Conservation (phyloP, 2,888 invertebrate genomes). For the Seladonia tumulorum region DNA sequence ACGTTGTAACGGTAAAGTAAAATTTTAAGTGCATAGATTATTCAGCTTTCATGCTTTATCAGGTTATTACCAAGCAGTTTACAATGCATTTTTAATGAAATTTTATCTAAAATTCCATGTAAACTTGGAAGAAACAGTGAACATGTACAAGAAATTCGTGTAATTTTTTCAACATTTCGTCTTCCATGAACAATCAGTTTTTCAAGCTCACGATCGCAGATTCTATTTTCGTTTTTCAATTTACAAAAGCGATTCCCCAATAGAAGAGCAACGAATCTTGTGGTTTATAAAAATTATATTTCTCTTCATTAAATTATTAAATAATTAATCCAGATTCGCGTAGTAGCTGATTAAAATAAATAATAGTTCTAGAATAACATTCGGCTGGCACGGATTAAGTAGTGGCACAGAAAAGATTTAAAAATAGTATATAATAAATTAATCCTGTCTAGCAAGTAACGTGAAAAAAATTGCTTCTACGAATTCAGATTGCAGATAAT, state of each 20-base stretch:
- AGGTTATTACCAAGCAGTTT: not conserved
- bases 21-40: constrained; percentile 2
- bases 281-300: not conserved
- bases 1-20: not conserved
- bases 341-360: too few relatives aligned
- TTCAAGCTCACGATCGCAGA: not conserved
- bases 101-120: not conserved
- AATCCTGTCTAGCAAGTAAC: not conserved
- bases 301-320: not conserved
- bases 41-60: too few relatives aligned
- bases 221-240: not conserved
- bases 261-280: not conserved
- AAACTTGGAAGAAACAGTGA: not conserved
- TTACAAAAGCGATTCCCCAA: not conserved
- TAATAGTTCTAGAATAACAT: too few relatives aligned
- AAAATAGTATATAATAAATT: not conserved
- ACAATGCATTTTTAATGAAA: not conserved
- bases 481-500: not conserved
- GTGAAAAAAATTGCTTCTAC: not conserved
- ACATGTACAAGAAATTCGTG: not conserved
- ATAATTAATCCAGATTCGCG: too few relatives aligned
- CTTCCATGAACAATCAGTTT: not conserved
- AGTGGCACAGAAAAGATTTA: not conserved
- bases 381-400: not conserved
- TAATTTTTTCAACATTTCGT: not conserved